A percentile compares a stretch with the other conserved stretches of the same genome.
phyloP scores from a whole-genome alignment of 2,113 vertebrate genomes.

The Calidris pugnax region DNA sequence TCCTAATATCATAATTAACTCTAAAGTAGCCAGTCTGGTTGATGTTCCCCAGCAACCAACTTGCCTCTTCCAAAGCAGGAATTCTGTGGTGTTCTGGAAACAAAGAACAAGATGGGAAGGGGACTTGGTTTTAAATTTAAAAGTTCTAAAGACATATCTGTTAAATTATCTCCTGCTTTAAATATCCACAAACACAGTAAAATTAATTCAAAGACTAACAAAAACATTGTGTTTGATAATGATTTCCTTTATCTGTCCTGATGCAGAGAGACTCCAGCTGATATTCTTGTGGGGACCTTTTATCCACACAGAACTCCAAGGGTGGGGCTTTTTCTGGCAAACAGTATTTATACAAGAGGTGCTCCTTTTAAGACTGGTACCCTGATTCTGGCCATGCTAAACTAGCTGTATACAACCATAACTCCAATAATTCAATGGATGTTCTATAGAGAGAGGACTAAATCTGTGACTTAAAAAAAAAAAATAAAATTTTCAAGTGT shows the following conservation, averaged over 20 bases:
- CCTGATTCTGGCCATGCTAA: background rate
- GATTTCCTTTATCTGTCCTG: background rate
- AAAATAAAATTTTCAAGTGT: background rate
- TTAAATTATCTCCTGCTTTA: background rate
- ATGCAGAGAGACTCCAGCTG: background rate
- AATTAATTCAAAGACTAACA: background rate
- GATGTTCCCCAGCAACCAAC: slow-evolving; percentile 94
- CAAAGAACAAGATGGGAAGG: background rate
- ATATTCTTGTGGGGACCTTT: background rate
- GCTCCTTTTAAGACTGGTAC: background rate
- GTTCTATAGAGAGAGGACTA: background rate
- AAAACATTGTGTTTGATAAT: background rate
- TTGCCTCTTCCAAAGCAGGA: slow-evolving; percentile 80
- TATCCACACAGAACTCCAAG: background rate
- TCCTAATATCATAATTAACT: slow-evolving; percentile 96
- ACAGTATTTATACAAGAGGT: background rate
- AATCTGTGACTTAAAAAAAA: background rate
- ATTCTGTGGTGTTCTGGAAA: slow-evolving; percentile 87
- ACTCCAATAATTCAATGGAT: background rate
- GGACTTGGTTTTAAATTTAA: background rate
- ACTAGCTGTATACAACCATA: background rate
- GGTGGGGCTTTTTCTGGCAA: background rate
- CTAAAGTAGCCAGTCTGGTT: slow-evolving; percentile 98
- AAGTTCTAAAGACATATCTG: background rate
- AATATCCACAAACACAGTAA: background rate